phyloP scores from a whole-genome alignment of 2,888 invertebrate genomes.

The Melanostoma scalare region DNA sequence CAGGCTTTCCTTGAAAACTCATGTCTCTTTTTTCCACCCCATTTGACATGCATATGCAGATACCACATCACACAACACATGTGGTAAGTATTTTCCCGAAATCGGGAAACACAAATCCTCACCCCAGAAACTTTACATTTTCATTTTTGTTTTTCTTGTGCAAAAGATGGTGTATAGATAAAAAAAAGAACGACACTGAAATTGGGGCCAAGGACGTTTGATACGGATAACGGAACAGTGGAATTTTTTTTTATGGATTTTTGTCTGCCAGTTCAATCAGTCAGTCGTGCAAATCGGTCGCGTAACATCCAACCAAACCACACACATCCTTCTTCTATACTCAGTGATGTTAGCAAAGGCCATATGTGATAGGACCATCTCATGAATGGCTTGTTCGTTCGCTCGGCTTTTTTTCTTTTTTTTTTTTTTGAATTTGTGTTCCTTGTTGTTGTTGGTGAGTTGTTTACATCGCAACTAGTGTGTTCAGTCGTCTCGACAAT shows the following conservation, averaged over 20 bases:
- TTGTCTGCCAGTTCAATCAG: conserved; percentile 66
- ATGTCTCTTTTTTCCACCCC: conserved; percentile 51
- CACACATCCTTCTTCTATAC: conserved; percentile 14
- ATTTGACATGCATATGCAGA: conserved; percentile 61
- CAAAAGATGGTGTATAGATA: conserved; percentile 47
- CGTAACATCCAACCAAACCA: conserved; percentile 44
- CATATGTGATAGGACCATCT: conserved; percentile 48
- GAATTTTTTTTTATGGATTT: conserved; percentile 44
- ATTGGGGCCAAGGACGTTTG: conserved; percentile 66
- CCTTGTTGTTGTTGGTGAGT: conserved; percentile 35
- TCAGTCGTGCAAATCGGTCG: conserved; percentile 72
- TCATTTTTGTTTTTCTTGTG: conserved; percentile 25
- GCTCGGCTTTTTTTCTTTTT: conserved; percentile 2
- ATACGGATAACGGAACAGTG: conserved; percentile 11
- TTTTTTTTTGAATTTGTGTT: conserved; percentile 38
- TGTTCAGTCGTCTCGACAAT: conserved; percentile 53
- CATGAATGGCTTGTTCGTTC: conserved; percentile 57
- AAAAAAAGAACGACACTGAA: conserved; percentile 25
- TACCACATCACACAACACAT: conserved; percentile 41
- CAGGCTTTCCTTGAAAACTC: conserved; percentile 4
- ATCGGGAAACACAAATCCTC: conserved; percentile 40
- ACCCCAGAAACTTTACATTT: conserved; percentile 54
- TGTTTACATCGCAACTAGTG: conserved; percentile 72
- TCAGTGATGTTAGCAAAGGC: conserved; percentile 14
- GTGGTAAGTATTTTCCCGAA: conserved; percentile 57